A percentile compares a stretch with the other conserved stretches of the same genome.
phyloP scores from a whole-genome alignment of 2,888 invertebrate species.

The Machimus rusticus region DNA sequence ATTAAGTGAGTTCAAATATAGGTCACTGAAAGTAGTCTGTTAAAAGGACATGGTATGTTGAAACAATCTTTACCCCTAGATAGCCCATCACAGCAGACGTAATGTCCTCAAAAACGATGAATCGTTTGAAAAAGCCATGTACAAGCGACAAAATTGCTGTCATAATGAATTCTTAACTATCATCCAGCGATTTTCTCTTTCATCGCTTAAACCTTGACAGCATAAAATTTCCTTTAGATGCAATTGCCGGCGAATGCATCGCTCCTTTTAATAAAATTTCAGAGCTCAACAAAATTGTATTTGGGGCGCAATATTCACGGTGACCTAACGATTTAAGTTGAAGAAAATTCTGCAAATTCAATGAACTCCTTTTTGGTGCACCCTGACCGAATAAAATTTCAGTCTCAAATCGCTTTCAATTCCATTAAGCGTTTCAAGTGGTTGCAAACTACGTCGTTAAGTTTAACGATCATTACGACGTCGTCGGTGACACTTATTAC shows the following conservation, averaged over 20 bases:
- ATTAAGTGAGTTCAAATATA: neutral
- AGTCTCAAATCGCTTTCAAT: neutral
- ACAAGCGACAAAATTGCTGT: neutral
- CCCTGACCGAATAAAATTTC: neutral
- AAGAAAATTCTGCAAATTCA: neutral
- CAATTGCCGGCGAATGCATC: neutral
- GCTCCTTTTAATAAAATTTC: neutral
- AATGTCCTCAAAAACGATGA: neutral
- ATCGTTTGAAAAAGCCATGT: neutral
- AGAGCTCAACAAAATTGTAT: neutral
- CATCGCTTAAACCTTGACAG: neutral
- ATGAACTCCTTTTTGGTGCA: neutral
- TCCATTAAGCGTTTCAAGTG: neutral
- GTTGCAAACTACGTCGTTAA: neutral
- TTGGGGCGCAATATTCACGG: neutral
- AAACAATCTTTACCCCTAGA: neutral
- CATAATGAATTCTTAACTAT: neutral
- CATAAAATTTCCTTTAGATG: neutral
- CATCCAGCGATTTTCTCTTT: neutral
- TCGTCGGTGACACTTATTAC: neutral
- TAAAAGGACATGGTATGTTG: neutral
- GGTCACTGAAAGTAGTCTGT: neutral
- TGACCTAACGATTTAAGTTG: neutral
- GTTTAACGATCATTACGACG: neutral
- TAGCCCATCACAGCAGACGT: neutral